Evolutionary conservation across 2,888 invertebrate genomes (phyloP).

Genomic region (Tuberolachnus salignus): DNA sequence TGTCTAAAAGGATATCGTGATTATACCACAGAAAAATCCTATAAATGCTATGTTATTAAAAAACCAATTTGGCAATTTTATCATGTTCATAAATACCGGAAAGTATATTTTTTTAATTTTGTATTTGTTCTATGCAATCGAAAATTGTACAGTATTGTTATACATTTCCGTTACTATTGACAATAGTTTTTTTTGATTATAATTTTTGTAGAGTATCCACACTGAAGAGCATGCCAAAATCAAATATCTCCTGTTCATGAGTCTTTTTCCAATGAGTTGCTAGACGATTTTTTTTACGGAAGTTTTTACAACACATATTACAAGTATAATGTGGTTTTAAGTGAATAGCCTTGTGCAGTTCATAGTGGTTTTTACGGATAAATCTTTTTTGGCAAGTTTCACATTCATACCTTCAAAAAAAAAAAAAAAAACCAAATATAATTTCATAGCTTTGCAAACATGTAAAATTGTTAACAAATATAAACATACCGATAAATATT

Average conservation of each 20-base stretch:
- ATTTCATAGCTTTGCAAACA: background rate
- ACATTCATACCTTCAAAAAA: constrained; percentile 61
- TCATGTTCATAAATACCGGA: no score
- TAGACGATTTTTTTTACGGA: constrained; percentile 51
- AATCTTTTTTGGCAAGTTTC: constrained; percentile 63
- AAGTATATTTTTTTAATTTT: no score
- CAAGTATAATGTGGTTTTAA: constrained; percentile 60
- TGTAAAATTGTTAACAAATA: background rate
- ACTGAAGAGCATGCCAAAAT: constrained; percentile 47
- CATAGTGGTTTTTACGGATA: constrained; percentile 63
- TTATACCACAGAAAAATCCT: no score
- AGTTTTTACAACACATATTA: constrained; percentile 58
- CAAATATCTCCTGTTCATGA: constrained; percentile 46
- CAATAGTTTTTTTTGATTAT: constrained; percentile 13
- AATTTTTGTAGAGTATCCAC: constrained; percentile 29
- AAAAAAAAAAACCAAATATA: constrained; percentile 1
- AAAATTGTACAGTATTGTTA: no score
- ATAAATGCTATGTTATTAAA: no score
- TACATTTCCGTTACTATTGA: no score
- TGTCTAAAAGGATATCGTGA: no score
- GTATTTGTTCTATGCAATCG: no score
- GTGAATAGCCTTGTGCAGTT: constrained; percentile 63
- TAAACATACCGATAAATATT: constrained; percentile 42
- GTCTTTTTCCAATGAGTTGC: constrained; percentile 45
- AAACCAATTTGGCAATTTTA: no score